These are phyloP conservation scores for Lampropteryx suffumata DNA, from an alignment of 2,888 invertebrate genomes.

Conservation along the genomic window DNA sequence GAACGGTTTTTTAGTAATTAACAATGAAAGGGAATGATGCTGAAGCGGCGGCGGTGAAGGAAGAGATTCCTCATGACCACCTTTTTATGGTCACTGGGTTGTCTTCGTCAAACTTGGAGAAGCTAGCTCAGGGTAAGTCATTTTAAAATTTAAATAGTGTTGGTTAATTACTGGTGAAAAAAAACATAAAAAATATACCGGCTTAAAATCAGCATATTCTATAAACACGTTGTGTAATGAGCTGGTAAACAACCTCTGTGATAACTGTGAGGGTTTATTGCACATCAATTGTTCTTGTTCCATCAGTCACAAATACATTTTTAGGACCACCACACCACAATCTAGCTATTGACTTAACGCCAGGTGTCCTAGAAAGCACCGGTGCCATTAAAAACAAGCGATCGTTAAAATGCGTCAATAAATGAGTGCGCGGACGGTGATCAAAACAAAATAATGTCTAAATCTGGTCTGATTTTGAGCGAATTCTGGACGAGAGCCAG, in stretches of 20 bases:
- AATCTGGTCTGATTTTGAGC: slow-evolving; percentile 41
- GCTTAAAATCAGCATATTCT: too few relatives aligned
- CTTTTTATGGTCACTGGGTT: slow-evolving; percentile 71
- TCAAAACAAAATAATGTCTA: slow-evolving; percentile 47
- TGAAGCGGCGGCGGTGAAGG: slow-evolving; percentile 43
- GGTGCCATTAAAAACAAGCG: too few relatives aligned
- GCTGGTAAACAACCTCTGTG: too few relatives aligned
- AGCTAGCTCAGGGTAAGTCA: slow-evolving; percentile 65
- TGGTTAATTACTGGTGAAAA: too few relatives aligned
- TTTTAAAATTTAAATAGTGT: not conserved
- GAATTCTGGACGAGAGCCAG: slow-evolving; percentile 29
- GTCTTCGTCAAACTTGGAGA: slow-evolving; percentile 68
- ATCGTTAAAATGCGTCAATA: slow-evolving; percentile 33
- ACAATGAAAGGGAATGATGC: slow-evolving; percentile 47
- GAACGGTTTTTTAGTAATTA: slow-evolving; percentile 12
- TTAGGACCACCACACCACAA: too few relatives aligned
- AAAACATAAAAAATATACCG: too few relatives aligned
- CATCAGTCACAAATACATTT: too few relatives aligned
- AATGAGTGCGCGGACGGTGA: slow-evolving; percentile 23
- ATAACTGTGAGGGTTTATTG: too few relatives aligned
- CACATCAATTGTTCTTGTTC: too few relatives aligned
- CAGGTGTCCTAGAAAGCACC: too few relatives aligned
- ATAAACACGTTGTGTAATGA: too few relatives aligned
- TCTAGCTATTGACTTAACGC: too few relatives aligned
- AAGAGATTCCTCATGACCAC: slow-evolving; percentile 71